A percentile compares a stretch with the other conserved stretches of the same genome.
Evolutionary conservation across 2,113 vertebrate species (phyloP).

Genomic region (Aphyosemion australe): DNA sequence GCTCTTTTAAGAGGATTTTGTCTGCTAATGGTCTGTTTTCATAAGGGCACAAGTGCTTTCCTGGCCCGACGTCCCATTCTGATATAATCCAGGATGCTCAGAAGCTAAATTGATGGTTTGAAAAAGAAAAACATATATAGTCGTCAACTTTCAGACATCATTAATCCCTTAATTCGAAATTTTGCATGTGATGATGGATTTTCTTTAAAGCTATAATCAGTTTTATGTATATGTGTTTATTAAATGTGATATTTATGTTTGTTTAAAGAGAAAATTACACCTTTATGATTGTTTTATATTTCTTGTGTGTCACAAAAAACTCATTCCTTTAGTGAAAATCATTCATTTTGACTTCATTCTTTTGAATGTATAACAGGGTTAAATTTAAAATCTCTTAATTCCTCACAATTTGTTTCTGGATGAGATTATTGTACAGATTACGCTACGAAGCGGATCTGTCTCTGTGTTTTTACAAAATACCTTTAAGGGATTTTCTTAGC

Average conservation of each 20-base stretch:
- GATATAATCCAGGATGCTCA: conserved; percentile 59
- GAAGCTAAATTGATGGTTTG: conserved; percentile 52
- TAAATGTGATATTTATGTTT: not conserved
- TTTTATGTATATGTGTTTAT: conserved; percentile 43
- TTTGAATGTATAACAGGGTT: conserved; percentile 34
- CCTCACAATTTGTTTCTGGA: conserved; percentile 7
- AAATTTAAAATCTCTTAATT: conserved; percentile 28
- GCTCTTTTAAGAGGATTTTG: conserved; percentile 58
- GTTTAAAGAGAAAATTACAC: too few species aligned
- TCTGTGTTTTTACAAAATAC: conserved; percentile 5
- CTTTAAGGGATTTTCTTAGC: not conserved
- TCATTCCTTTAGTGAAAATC: too few species aligned
- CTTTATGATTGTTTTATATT: too few species aligned
- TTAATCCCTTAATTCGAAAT: conserved; percentile 39
- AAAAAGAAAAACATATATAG: conserved; percentile 14
- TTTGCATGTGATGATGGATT: conserved; percentile 66
- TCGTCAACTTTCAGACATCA: conserved; percentile 51
- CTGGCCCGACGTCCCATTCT: conserved; percentile 54
- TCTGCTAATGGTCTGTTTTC: conserved; percentile 59
- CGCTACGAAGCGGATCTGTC: conserved; percentile 5
- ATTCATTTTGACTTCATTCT: not conserved
- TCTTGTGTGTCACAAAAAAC: too few species aligned
- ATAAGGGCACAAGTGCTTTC: conserved; percentile 62
- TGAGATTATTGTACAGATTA: conserved; percentile 39
- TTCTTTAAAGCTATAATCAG: conserved; percentile 67